These are phyloP conservation scores for Nasonia giraulti DNA, from an alignment of 1,140 invertebrate species.

Conservation along the genomic window DNA sequence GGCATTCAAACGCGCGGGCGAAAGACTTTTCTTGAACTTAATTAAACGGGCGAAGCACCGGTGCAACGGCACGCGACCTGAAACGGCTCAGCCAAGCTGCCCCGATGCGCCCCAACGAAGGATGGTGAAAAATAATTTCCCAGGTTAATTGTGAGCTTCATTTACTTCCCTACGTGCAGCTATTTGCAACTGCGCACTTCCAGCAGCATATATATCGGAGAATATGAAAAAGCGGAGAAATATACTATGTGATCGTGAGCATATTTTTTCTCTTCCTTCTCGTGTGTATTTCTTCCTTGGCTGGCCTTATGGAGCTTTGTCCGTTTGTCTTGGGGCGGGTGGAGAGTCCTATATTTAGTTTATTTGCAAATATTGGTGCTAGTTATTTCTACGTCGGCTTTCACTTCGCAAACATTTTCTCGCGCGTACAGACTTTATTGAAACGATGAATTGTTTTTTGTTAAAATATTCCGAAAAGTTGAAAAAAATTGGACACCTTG, in stretches of 20 bases:
- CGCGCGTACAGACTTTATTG: neutral
- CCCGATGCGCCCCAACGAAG: neutral
- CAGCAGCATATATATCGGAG: slow-evolving; percentile 28
- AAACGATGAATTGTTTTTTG: neutral
- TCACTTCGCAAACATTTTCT: neutral
- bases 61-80: slow-evolving; percentile 23
- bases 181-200: slow-evolving; percentile 49
- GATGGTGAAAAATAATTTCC: slow-evolving; percentile 63
- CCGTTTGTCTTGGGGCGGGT: neutral
- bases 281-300: neutral
- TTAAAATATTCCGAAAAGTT: neutral
- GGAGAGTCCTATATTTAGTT: neutral
- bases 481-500: too few species aligned
- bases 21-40: slow-evolving; percentile 65
- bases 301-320: neutral
- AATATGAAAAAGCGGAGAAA: slow-evolving; percentile 50
- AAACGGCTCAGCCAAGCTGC: neutral
- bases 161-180: slow-evolving; percentile 52
- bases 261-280: neutral
- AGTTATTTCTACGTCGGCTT: neutral
- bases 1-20: slow-evolving; percentile 28
- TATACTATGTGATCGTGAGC: slow-evolving; percentile 38
- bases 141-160: slow-evolving; percentile 62
- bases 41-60: slow-evolving; percentile 59
- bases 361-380: neutral